Conservation (phyloP, 2,888 invertebrate species). For the Phragmatobia fuliginosa region DNA sequence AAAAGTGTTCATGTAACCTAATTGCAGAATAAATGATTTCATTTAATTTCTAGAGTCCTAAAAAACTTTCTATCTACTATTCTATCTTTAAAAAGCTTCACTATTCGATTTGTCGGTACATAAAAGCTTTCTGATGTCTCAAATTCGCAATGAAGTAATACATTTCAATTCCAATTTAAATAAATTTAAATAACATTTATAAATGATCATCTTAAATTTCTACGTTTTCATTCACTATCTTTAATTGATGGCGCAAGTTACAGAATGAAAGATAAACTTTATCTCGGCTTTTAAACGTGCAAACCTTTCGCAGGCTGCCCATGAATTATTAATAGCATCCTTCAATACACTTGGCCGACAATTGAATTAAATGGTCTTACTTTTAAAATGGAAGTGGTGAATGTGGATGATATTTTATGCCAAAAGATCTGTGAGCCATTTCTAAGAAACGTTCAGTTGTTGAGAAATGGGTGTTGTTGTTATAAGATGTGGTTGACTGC, state of each 20-base stretch:
- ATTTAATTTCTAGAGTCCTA: too few relatives aligned
- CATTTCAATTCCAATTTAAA: too few relatives aligned
- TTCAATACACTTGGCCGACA: constrained; percentile 56
- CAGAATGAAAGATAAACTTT: constrained; percentile 40
- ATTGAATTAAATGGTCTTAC: constrained; percentile 61
- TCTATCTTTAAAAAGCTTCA: too few relatives aligned
- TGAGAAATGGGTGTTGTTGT: constrained; percentile 20
- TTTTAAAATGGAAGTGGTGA: constrained; percentile 44
- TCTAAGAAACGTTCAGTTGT: constrained; percentile 19
- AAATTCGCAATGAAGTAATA: too few relatives aligned
- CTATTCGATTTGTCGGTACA: too few relatives aligned
- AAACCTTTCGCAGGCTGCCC: constrained; percentile 43
- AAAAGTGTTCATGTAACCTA: too few relatives aligned
- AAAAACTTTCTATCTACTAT: too few relatives aligned
- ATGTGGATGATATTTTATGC: constrained; percentile 47
- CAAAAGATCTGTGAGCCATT: constrained; percentile 37
- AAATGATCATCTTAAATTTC: not conserved
- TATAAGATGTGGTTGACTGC: not conserved
- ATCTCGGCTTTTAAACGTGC: constrained; percentile 45
- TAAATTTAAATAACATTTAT: not conserved
- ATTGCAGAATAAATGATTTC: too few relatives aligned
- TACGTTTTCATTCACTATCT: constrained; percentile 20
- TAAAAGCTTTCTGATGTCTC: too few relatives aligned
- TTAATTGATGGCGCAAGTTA: constrained; percentile 36
- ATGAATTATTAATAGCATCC: constrained; percentile 58